Evolutionary conservation across 2,797 vertebrate species (phyloP).

Genomic region (Pantherophis alleghaniensis): DNA sequence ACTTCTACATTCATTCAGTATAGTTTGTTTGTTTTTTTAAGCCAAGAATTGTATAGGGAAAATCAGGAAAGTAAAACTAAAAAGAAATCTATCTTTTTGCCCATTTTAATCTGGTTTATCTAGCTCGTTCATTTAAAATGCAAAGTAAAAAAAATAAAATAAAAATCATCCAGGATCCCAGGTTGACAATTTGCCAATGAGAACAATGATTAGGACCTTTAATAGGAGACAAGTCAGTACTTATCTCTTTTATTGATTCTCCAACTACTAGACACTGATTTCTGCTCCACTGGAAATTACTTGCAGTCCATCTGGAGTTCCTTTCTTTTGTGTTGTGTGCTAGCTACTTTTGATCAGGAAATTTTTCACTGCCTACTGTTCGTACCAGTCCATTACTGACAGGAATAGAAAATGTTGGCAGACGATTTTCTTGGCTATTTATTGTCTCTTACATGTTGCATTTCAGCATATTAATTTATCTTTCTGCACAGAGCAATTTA

Average conservation of each 20-base stretch:
- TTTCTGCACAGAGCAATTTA: neutral
- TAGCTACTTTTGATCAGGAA: neutral
- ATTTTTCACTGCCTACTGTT: neutral
- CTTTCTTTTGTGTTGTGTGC: neutral
- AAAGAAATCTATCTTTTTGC: neutral
- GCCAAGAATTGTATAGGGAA: neutral
- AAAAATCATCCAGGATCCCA: neutral
- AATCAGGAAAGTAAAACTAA: neutral
- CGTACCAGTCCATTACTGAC: neutral
- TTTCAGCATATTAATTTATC: neutral
- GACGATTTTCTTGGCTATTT: neutral
- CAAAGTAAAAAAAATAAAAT: neutral
- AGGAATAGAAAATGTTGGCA: neutral
- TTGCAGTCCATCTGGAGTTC: neutral
- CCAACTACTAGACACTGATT: slow-evolving; percentile 5
- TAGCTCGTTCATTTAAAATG: neutral
- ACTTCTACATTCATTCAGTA: neutral
- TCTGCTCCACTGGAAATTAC: neutral
- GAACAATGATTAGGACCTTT: neutral
- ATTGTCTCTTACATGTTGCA: neutral
- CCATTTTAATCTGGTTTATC: neutral
- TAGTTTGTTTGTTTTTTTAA: neutral
- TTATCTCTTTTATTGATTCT: slow-evolving; percentile 11
- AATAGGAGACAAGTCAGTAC: neutral
- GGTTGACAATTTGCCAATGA: neutral